Evolutionary conservation across 1,140 invertebrate genomes (phyloP), one percentile per base, ranked within the genome.

Genomic region (Gryllus bimaculatus): DNA sequence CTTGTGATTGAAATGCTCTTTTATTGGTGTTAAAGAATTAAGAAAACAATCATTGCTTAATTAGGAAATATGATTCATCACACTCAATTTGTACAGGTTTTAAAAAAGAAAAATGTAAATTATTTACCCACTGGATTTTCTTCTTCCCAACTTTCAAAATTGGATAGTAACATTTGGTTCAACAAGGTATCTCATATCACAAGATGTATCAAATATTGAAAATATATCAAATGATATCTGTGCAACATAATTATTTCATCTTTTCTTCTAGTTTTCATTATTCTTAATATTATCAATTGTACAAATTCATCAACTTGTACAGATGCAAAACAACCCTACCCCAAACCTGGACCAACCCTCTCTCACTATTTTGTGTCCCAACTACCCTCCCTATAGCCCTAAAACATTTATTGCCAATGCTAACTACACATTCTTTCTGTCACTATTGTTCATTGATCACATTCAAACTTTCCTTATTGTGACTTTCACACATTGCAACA

Each of bases 161-260:
- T 39, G 26, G 26, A 39, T 39, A 39, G 26, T 39, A 39, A 39
- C 26, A 39, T 39, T 39, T 39, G 26, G 0, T 66, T 18, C 54
- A 66, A 66, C 18, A 66, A 13, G 18, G 54, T 13, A 66, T 66
- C 10, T 66, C 54, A 66, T 66, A 66, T 66, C 54, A 66, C 54
- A 66, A 66, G 54, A 66, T 66, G 54, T 66, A 66, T 66, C 54
- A 66, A 66, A 66, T 66, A 66, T 66, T 66, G 54, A 66, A 66
- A 66, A 66, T 66, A 66, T 66, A 66, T 66, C 18, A 66, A 66
- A 66, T 10, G 10, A 66, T 66, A 18, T 66, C 10, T 13, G 54
- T 66, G 54, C 54, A 66, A 66, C 54, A 66, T 66, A 13, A 13
- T 66, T 18, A 66, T 66, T 66, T 66, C 54, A 10, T 13, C 2